These are phyloP conservation scores for Fregetta grallaria DNA, from an alignment of 2,113 vertebrate genomes.

Conservation along the genomic window DNA sequence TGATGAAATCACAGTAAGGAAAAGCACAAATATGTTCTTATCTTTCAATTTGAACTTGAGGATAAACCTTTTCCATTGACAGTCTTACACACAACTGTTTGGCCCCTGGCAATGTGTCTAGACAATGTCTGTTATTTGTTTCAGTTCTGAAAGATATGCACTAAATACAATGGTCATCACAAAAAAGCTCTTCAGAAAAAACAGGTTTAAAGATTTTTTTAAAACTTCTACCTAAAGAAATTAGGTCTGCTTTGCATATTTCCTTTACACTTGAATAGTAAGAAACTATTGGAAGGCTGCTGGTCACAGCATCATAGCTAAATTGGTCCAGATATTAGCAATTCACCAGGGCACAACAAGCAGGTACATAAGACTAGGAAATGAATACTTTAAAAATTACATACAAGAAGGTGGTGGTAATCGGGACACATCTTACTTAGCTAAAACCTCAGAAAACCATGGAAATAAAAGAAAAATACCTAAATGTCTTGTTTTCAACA, in stretches of 20 bases:
- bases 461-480: not conserved
- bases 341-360: not conserved
- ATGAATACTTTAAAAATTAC: not conserved
- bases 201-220: not conserved
- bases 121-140: conserved; percentile 49
- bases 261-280: not conserved
- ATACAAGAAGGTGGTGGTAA: not conserved
- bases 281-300: not conserved
- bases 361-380: not conserved
- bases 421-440: not conserved
- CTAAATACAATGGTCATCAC: not conserved
- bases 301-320: not conserved
- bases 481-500: not conserved
- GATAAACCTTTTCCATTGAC: conserved; percentile 42
- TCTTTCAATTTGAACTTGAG: conserved; percentile 33
- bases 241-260: not conserved
- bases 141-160: not conserved
- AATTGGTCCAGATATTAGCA: not conserved
- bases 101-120: conserved; percentile 59
- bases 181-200: not conserved
- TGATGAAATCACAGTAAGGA: conserved; percentile 43
- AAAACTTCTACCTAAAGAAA: not conserved
- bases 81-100: conserved; percentile 35
- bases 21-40: conserved; percentile 48
- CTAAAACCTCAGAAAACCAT: not conserved